Base-by-base conservation (phyloP, 2,797 vertebrate genomes). In the Pantherophis vulpinus region DNA sequence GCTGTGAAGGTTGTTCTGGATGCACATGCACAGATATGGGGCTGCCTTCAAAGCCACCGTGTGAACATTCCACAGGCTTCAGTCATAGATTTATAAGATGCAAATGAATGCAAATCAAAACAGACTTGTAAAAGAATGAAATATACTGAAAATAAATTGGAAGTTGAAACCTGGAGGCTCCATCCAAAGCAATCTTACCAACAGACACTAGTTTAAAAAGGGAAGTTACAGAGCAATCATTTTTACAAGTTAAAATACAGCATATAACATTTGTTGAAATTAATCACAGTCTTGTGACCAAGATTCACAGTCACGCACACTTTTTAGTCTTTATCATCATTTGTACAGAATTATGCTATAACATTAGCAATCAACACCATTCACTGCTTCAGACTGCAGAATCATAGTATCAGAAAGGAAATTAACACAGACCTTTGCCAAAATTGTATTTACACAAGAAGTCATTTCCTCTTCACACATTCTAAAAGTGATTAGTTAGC, bases 221-320 rank as follows among this genome's bases (percentile, higher is more conserved):
- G 74, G 55, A 91, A 91, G 32, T 27, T 27, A 54, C 88, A 91
- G 0, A 7, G 59, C 42, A 27, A 25, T 25, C 92, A 5, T 18
- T 87, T 93, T 70, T 32, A 66, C 29, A 93, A 16, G 61, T 37
- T 58, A 27, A 51, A 91, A 79, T 54, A 23, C 20, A 54, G 55
- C 63, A 60, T 2, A 29, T 86, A 27, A 37, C 9, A 37, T 56
- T 58, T 66, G 20, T 32, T 86, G 74, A 89, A 60, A n/a, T 10
- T 86, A 88, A 55, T n/a, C 92, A 25, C 87, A 61, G 63, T 86
- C 94, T 87, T 94, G 25, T 95, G 96, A 95, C 93, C 74, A 29
- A 96, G 96, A 96, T 92, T 97, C 89, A 90, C 42, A 94, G 94
- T 51, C 47, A 51, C 54, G 12, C 32, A 29, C 7, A 63, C 25